Base-by-base conservation (phyloP, 1,140 invertebrate genomes). In the Drosophila malerkotliana region DNA sequence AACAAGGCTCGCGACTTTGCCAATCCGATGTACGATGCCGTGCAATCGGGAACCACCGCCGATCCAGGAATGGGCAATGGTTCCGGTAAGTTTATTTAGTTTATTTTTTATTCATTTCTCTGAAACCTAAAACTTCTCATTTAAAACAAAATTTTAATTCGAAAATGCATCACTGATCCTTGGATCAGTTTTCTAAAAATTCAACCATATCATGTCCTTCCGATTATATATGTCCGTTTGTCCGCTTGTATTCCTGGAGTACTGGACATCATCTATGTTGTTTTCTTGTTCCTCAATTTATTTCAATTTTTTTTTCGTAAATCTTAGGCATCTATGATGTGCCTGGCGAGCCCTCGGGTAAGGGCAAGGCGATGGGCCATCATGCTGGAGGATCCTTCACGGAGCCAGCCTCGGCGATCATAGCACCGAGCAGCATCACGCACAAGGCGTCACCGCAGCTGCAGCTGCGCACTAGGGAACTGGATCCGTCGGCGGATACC, bases 21-120 rank as follows among this genome's bases (percentile, higher is more conserved):
- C 84, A 99, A 98, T 93, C 98, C 98, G 8, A 98, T 99, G 97
- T 99, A 98, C 91, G 98, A 99, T 85, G 97, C 94, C 1, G 95
- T 96, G 8, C 91, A 92, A 48, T 91, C 91, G 51, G 91, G 91
- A 53, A 91, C 90, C 54, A 91, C 63, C 30, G 69, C 92, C 7
- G 94, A 94, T 72, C 88, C 93, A 10, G 93, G 93, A 26, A 93
- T 94, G 67, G 93, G 93, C 52, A 94, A 94, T 60, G 93, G 94
- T 53, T 91, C 94, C 88, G 93, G 94, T 90, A 93, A 82, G n/a
- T n/a, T n/a, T n/a, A n/a, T n/a, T n/a, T n/a, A n/a, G n/a, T n/a
- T n/a, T 28, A 6, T 28, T 28, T 28, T 28, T 8, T 9, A 32
- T 32, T 32, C 32, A 8, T 32, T 32, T 32, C 32, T 32, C 1